Conservation (phyloP, 1,140 invertebrate genomes). For the Ceratitis capitata region DNA sequence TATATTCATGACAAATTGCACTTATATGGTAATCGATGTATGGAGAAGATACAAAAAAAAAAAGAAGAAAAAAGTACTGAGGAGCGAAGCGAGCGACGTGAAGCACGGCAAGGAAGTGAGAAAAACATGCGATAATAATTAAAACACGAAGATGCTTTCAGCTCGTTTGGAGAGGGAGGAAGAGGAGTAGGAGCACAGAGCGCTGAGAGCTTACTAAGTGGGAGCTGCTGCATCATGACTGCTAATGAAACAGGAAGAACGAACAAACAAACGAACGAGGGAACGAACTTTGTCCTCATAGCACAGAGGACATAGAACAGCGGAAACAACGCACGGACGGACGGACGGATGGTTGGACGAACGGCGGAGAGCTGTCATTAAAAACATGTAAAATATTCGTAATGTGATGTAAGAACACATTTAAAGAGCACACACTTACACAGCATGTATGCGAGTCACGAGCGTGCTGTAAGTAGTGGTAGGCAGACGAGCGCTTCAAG, state of each 20-base stretch:
- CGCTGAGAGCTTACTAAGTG: neutral
- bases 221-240: neutral
- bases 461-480: neutral
- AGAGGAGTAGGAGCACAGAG: neutral
- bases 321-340: too few species aligned
- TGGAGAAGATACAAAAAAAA: neutral
- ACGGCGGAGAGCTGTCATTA: conserved; percentile 19
- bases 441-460: neutral
- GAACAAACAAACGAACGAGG: too few species aligned
- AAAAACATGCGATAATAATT: conserved; percentile 28
- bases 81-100: too few species aligned
- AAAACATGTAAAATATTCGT: conserved; percentile 30
- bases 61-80: neutral
- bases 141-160: conserved; percentile 21
- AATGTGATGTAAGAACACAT: conserved; percentile 20
- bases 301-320: too few species aligned
- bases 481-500: neutral
- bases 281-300: neutral
- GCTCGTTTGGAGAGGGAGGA: neutral
- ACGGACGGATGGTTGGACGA: too few species aligned
- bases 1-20: conserved; percentile 32
- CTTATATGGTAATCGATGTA: conserved; percentile 32
- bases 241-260: conserved; percentile 28
- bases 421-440: neutral
- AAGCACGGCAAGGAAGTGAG: neutral